phyloP scores from a whole-genome alignment of 1,140 invertebrate genomes.

The Caenorhabditis briggsae region DNA sequence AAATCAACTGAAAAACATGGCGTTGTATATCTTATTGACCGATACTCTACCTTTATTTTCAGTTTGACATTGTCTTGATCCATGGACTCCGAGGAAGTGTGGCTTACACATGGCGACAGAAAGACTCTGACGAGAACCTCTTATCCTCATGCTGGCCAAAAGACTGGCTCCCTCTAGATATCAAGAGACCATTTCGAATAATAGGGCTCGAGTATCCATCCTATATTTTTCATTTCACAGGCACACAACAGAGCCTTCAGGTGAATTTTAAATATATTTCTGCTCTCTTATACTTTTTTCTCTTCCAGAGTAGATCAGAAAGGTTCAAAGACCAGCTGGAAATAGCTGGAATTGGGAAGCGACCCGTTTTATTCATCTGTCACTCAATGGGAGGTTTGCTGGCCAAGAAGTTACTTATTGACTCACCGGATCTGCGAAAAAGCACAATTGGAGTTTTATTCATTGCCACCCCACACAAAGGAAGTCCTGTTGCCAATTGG shows the following conservation, averaged over 20 bases:
- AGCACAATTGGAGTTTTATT: conserved; percentile 61
- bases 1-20: no score
- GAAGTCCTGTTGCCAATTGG: conserved; percentile 63
- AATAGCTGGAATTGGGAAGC: conserved; percentile 63
- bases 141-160: conserved; percentile 67
- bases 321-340: conserved; percentile 60
- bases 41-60: conserved; percentile 31
- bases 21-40: no score
- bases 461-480: conserved; percentile 67
- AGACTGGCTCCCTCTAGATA: conserved; percentile 50
- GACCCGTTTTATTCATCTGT: conserved; percentile 66
- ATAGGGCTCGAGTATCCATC: conserved; percentile 66
- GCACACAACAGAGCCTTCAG: conserved; percentile 66
- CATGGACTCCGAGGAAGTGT: conserved; percentile 67
- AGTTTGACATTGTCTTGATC: conserved; percentile 65
- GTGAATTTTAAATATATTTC: background rate
- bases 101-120: conserved; percentile 66
- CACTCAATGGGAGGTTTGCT: conserved; percentile 68
- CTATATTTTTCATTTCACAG: conserved; percentile 61
- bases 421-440: conserved; percentile 35
- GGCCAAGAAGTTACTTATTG: conserved; percentile 63
- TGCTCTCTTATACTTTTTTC: background rate
- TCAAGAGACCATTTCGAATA: conserved; percentile 31
- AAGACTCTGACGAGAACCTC: conserved; percentile 59
- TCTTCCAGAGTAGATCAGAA: conserved; percentile 59